Base-by-base conservation (phyloP, 2,113 vertebrate species). In the Macquaria ambigua region DNA sequence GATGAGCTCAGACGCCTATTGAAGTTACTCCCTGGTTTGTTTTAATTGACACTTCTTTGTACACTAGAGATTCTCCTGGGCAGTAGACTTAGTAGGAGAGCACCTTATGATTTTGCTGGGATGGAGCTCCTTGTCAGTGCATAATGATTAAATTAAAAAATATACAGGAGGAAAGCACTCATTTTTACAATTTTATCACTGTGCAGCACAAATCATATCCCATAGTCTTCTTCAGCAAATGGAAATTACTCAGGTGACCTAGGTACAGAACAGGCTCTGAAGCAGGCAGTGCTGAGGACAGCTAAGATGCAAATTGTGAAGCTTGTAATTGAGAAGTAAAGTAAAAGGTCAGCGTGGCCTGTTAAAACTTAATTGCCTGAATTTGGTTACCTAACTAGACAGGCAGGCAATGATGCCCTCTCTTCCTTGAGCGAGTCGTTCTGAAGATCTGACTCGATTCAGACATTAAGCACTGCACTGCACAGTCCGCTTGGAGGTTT, bases 301-400 rank as follows among this genome's bases (percentile, higher is more conserved):
- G 43, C 80, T 21, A 23, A 69, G 25, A 81, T 41, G 41, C 28
- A 61, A 56, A 84, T 86, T 48, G 28, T 7, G 52, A 58, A 48
- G 75, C 76, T 70, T 50, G 71, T 86, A 79, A 90, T 87, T 89
- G 89, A 88, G 81, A 80, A 28, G 8, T 83, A 50, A 85, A 87
- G 75, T 83, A 46, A 91, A 94, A 95, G 92, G 91, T 95, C 92
- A 93, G 9, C 3, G 31, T 12, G 25, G 71, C 69, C 56, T 48
- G 77, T 89, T 89, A 77, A 90, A 88, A 87, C 64, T 67, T 82
- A 86, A 94, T 87, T 86, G 89, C 73, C 88, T 74, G 56, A 52
- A 74, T 91, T 89, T 63, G 62, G 79, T 92, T 91, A 84, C n/a
- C 37, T 81, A 93, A 90, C 53, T 0, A 16, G 41, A 16, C 53